Percentiles rank a stretch among this genome's conserved stretches.
Evolutionary conservation across 2,888 invertebrate genomes (phyloP).

Genomic region (Polietes domitor): DNA sequence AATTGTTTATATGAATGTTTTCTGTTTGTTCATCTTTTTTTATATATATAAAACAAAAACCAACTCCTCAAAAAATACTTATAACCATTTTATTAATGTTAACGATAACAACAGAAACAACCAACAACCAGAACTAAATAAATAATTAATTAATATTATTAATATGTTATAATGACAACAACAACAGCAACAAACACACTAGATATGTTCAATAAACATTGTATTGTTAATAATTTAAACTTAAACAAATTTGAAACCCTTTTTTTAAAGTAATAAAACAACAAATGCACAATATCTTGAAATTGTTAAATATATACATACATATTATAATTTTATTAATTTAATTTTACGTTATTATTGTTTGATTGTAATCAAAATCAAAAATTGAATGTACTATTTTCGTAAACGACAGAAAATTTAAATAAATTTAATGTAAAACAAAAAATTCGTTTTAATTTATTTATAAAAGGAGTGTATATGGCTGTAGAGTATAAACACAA

Average conservation of each 20-base stretch:
- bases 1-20: constrained; percentile 50
- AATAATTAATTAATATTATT: constrained; percentile 20
- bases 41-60: constrained; percentile 6
- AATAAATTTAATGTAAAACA: constrained; percentile 59
- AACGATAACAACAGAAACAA: constrained; percentile 18
- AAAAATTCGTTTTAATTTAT: not conserved
- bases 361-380: constrained; percentile 38
- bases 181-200: not conserved
- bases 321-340: constrained; percentile 50
- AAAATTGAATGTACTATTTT: constrained; percentile 61
- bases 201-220: constrained; percentile 21
- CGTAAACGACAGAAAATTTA: constrained; percentile 50
- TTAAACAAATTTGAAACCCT: not conserved
- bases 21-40: constrained; percentile 20
- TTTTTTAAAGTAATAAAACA: not conserved
- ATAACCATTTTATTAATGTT: constrained; percentile 17
- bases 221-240: constrained; percentile 18
- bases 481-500: too few relatives aligned
- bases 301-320: constrained; percentile 18
- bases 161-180: constrained; percentile 21
- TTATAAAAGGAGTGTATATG: too few relatives aligned
- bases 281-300: constrained; percentile 35
- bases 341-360: constrained; percentile 56
- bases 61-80: not conserved
- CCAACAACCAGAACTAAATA: constrained; percentile 23